Evolutionary conservation across 1,140 invertebrate genomes (phyloP).

Genomic region (Catajapyx aquilonaris): DNA sequence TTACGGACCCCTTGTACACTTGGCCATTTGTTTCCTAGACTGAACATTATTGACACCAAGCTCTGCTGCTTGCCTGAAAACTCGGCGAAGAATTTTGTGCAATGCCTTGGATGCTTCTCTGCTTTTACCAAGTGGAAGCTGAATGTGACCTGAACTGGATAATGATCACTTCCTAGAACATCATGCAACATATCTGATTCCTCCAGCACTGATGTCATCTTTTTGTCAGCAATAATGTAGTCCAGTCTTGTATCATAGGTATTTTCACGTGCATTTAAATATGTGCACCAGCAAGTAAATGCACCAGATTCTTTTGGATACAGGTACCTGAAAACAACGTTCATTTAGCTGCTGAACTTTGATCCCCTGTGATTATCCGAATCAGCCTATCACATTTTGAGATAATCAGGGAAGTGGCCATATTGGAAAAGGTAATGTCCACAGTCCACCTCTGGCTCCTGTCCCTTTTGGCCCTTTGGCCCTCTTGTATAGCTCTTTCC

Average conservation of each 20-base stretch:
- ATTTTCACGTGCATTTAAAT: constrained; percentile 24
- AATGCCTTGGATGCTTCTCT: constrained; percentile 19
- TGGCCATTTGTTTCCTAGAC: no score
- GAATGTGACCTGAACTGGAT: constrained; percentile 25
- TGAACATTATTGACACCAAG: constrained; percentile 22
- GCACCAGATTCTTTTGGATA: constrained; percentile 22
- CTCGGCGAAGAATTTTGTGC: constrained; percentile 28
- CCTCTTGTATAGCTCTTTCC: no score
- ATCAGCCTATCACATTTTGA: no score
- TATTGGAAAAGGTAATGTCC: no score
- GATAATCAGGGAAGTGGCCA: no score
- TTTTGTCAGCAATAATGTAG: constrained; percentile 26
- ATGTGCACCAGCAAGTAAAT: constrained; percentile 32
- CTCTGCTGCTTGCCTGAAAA: constrained; percentile 29
- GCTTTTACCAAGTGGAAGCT: constrained; percentile 15
- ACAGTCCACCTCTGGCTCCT: no score
- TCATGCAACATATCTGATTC: constrained; percentile 22
- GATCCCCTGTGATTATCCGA: no score
- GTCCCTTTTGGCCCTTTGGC: no score
- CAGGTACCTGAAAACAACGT: constrained; percentile 29
- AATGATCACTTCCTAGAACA: constrained; percentile 34
- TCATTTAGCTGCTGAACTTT: no score
- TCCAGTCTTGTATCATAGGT: constrained; percentile 35
- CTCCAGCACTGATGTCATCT: constrained; percentile 17
- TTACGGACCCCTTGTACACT: neutral